phyloP scores from a whole-genome alignment of 2,888 invertebrate species.

The Sicus ferrugineus region DNA sequence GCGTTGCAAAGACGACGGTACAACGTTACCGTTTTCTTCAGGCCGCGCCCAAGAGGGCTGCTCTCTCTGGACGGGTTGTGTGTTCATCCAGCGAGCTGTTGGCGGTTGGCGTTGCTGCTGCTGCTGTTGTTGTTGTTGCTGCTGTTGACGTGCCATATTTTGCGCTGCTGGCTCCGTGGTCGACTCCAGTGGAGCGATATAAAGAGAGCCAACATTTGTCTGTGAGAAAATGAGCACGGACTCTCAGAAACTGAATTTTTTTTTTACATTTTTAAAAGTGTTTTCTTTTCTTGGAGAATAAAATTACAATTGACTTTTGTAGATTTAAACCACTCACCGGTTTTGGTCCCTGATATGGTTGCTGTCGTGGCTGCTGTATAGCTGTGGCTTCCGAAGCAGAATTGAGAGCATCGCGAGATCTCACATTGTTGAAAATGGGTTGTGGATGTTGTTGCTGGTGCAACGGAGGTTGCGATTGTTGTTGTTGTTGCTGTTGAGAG shows the following conservation, averaged over 20 bases:
- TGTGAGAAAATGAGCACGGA: conserved; percentile 34
- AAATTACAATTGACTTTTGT: not conserved
- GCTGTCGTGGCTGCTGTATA: conserved; percentile 7
- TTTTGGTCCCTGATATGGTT: conserved; percentile 51
- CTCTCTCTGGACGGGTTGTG: conserved; percentile 54
- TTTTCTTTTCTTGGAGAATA: not conserved
- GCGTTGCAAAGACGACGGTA: conserved; percentile 56
- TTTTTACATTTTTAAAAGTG: not conserved
- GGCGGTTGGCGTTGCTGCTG: conserved; percentile 52
- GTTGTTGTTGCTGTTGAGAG: conserved; percentile 44
- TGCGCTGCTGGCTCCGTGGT: conserved; percentile 57
- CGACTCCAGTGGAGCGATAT: conserved; percentile 68
- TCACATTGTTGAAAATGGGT: conserved; percentile 57
- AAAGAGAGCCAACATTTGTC: conserved; percentile 67
- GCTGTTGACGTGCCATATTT: conserved; percentile 57
- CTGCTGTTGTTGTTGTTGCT: conserved; percentile 44
- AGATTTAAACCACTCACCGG: conserved; percentile 49
- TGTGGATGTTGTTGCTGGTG: conserved; percentile 51
- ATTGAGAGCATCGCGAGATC: conserved; percentile 55
- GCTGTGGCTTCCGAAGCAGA: conserved; percentile 43
- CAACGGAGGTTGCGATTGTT: conserved; percentile 47
- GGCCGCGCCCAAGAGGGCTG: conserved; percentile 60
- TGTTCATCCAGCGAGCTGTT: conserved; percentile 56
- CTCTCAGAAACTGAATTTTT: not conserved
- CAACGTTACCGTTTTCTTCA: conserved; percentile 58